A percentile compares a stretch with the other conserved stretches of the same genome.
Evolutionary conservation across 2,113 vertebrate genomes (phyloP).

Genomic region (Scomber scombrus): DNA sequence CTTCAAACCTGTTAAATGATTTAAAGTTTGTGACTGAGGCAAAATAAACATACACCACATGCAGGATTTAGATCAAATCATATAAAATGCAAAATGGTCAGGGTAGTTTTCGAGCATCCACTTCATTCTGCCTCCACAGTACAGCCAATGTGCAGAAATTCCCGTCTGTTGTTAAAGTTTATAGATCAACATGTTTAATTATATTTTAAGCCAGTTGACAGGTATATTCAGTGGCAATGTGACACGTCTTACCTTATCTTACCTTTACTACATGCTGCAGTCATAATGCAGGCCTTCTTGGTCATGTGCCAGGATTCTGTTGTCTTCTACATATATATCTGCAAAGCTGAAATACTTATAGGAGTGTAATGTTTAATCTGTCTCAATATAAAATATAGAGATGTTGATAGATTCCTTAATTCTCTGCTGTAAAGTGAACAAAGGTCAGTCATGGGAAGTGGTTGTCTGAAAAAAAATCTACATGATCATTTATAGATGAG

Average conservation of each 20-base stretch:
- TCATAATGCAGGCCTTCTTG: not conserved
- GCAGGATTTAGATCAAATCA: not conserved
- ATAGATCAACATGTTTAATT: not conserved
- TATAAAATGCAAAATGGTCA: too few relatives aligned
- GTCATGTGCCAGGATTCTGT: not conserved
- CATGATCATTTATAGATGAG: slow-evolving; percentile 49
- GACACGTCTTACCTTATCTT: not conserved
- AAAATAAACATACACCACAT: not conserved
- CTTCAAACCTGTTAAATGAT: too few relatives aligned
- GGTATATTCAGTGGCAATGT: too few relatives aligned
- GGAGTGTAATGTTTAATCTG: not conserved
- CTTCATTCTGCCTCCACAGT: not conserved
- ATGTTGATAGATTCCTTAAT: slow-evolving; percentile 8
- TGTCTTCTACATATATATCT: not conserved
- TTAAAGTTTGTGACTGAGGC: not conserved
- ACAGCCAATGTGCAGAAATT: not conserved
- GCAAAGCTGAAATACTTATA: not conserved
- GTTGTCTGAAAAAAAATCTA: not conserved
- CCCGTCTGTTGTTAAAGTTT: not conserved
- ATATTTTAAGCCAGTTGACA: not conserved
- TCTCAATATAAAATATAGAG: not conserved
- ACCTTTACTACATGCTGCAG: not conserved
- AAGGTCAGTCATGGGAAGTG: slow-evolving; percentile 5
- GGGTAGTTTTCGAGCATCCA: too few relatives aligned
- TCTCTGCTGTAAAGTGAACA: slow-evolving; percentile 1